A percentile compares a stretch with the other conserved stretches of the same genome.
These are phyloP conservation scores for Oceanites oceanicus DNA, from an alignment of 2,113 vertebrate genomes.

Conservation along the genomic window DNA sequence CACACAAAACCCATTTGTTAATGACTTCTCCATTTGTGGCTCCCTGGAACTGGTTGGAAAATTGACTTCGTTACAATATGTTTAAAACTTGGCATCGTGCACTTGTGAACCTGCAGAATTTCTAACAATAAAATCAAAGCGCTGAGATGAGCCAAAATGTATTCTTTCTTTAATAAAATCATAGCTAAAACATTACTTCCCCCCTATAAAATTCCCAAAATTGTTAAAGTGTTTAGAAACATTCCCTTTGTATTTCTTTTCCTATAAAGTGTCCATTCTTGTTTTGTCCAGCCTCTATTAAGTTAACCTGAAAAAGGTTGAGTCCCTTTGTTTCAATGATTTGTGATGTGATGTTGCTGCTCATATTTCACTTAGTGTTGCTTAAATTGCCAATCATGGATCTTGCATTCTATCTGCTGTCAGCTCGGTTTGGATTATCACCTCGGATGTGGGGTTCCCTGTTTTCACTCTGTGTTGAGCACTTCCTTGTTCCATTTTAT, in stretches of 20 bases:
- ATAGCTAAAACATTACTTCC: neutral
- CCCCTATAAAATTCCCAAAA: neutral
- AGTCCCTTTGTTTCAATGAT: slow-evolving; percentile 69
- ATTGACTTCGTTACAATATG: slow-evolving; percentile 44
- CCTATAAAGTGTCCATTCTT: slow-evolving; percentile 53
- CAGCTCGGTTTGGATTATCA: slow-evolving; percentile 65
- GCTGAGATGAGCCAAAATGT: slow-evolving; percentile 17
- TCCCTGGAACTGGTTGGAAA: slow-evolving; percentile 48
- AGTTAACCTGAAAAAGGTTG: slow-evolving; percentile 70
- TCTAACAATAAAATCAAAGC: slow-evolving; percentile 36
- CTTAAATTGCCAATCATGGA: slow-evolving; percentile 75
- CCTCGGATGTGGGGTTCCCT: slow-evolving; percentile 64
- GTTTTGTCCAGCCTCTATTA: slow-evolving; percentile 64
- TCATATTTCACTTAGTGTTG: slow-evolving; percentile 74
- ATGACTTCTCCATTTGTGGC: slow-evolving; percentile 28
- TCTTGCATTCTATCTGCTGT: slow-evolving; percentile 73
- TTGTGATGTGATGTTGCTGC: slow-evolving; percentile 74
- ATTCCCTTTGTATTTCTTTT: slow-evolving; percentile 18
- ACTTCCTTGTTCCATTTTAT: slow-evolving; percentile 73
- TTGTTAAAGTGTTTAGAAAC: slow-evolving; percentile 3
- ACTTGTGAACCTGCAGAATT: slow-evolving; percentile 49
- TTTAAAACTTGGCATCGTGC: slow-evolving; percentile 57
- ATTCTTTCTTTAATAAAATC: slow-evolving; percentile 10
- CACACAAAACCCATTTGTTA: slow-evolving; percentile 16
- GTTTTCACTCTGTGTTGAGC: slow-evolving; percentile 47